phyloP scores from a whole-genome alignment of 2,888 invertebrate species.

The Cantharis lateralis region DNA sequence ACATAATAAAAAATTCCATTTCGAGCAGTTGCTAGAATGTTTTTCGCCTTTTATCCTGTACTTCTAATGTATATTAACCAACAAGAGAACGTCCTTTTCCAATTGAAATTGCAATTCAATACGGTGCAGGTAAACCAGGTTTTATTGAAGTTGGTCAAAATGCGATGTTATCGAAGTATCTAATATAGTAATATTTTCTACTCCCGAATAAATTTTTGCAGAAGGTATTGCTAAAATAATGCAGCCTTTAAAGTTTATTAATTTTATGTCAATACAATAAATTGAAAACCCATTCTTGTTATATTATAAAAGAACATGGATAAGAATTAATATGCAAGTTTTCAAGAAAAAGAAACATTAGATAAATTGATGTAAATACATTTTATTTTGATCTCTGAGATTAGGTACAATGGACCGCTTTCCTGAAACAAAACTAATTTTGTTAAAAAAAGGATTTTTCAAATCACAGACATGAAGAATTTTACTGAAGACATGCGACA shows the following conservation, averaged over 20 bases:
- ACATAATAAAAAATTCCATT: too few relatives aligned
- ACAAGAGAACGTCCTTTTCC: too few relatives aligned
- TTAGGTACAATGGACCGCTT: constrained; percentile 30
- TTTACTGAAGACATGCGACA: background rate
- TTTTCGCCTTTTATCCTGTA: too few relatives aligned
- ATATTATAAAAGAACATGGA: background rate
- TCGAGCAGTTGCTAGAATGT: too few relatives aligned
- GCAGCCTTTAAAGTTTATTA: background rate
- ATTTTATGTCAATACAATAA: background rate
- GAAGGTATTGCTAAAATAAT: background rate
- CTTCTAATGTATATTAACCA: too few relatives aligned
- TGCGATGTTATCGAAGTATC: too few relatives aligned
- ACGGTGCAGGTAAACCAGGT: too few relatives aligned
- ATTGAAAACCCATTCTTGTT: background rate
- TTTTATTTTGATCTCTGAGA: constrained; percentile 18
- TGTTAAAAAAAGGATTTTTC: background rate
- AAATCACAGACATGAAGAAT: background rate
- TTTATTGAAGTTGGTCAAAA: too few relatives aligned
- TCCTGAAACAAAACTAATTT: constrained; percentile 28
- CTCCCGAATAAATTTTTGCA: background rate
- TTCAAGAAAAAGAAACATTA: background rate
- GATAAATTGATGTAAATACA: background rate
- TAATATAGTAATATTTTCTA: background rate
- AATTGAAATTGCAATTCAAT: too few relatives aligned
- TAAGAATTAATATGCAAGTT: background rate